phyloP scores from a whole-genome alignment of 2,888 invertebrate genomes.

The Megastigmus dorsalis region DNA sequence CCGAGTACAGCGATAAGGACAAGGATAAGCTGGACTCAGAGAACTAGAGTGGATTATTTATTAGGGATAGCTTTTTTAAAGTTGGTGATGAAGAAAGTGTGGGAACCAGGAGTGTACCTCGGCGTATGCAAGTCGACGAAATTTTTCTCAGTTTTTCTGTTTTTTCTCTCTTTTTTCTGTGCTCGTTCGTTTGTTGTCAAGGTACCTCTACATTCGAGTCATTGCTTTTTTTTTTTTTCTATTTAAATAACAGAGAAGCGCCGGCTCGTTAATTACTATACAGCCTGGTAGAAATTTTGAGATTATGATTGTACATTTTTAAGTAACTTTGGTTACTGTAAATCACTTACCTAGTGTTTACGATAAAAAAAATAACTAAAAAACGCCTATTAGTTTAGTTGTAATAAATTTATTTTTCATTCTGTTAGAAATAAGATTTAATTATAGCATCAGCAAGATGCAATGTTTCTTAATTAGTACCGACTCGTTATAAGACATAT shows the following conservation, averaged over 20 bases:
- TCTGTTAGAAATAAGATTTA: no score
- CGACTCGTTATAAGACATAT: conserved; percentile 2
- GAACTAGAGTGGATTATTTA: conserved; percentile 42
- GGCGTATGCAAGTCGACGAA: background rate
- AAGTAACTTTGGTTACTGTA: no score
- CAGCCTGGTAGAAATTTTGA: conserved; percentile 28
- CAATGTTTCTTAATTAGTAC: no score
- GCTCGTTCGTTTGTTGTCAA: background rate
- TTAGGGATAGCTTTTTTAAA: background rate
- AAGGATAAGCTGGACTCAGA: conserved; percentile 57
- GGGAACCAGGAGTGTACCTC: background rate
- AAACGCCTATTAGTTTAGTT: no score
- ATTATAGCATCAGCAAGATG: no score
- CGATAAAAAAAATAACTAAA: no score
- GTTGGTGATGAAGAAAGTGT: background rate
- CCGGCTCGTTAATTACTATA: background rate
- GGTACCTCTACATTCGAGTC: no score
- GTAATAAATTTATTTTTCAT: no score
- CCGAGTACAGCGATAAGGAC: conserved; percentile 55
- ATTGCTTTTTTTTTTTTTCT: background rate
- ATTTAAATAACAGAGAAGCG: background rate
- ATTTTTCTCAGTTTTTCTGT: no score
- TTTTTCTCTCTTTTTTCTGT: background rate
- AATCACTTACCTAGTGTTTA: no score
- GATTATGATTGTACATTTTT: background rate